These are phyloP conservation scores for Papilio dardanus DNA, from an alignment of 1,140 invertebrate genomes.

Conservation along the genomic window DNA sequence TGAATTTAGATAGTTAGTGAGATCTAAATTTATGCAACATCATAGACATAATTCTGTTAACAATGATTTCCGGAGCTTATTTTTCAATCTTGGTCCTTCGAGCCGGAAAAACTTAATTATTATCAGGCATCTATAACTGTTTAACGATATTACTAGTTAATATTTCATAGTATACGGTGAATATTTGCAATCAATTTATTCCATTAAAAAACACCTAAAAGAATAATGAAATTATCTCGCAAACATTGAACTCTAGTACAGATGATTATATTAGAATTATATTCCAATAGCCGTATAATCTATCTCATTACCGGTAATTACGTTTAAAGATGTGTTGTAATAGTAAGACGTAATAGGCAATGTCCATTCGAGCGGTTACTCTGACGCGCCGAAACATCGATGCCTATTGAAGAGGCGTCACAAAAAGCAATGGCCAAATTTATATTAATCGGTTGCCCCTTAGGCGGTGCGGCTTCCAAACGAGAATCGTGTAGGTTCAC, in stretches of 20 bases:
- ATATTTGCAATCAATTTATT: not conserved
- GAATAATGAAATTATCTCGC: not conserved
- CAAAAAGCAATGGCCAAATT: constrained; percentile 44
- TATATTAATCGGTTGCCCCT: constrained; percentile 42
- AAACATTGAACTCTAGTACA: too few relatives aligned
- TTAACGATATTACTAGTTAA: too few relatives aligned
- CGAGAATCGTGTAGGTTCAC: constrained; percentile 12
- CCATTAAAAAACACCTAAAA: not conserved
- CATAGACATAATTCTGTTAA: not conserved
- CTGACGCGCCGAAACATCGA: constrained; percentile 17
- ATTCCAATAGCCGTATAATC: constrained; percentile 1
- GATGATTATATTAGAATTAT: not conserved
- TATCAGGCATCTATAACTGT: too few relatives aligned
- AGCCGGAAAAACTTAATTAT: not conserved
- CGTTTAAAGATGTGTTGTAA: constrained; percentile 4
- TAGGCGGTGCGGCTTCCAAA: constrained; percentile 44
- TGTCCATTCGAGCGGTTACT: not conserved
- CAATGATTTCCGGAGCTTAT: not conserved
- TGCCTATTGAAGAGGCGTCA: constrained; percentile 32
- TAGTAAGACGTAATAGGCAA: not conserved
- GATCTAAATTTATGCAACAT: not conserved
- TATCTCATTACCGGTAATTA: constrained; percentile 3
- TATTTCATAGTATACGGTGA: not conserved
- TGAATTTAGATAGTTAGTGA: not conserved
- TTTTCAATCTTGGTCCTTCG: not conserved